Evolutionary conservation across 2,888 invertebrate genomes (phyloP).

Genomic region (Cotesia congregata): DNA sequence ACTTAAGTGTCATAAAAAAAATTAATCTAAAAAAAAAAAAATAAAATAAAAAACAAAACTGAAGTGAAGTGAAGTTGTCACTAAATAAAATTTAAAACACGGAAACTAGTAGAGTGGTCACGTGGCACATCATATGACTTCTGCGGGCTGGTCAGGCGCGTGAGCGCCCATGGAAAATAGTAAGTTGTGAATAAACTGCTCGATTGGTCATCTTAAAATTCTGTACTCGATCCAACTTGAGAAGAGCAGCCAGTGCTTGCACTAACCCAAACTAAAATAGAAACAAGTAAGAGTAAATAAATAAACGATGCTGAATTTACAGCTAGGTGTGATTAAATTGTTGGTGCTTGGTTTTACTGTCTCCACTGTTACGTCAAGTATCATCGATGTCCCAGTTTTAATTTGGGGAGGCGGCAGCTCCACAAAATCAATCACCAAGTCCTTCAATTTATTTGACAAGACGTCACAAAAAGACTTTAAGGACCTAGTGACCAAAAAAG

Average conservation of each 20-base stretch:
- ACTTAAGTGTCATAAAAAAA: too few relatives aligned
- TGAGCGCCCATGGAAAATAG: constrained; percentile 31
- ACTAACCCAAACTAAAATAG: not conserved
- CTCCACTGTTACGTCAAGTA: constrained; percentile 39
- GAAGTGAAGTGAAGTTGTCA: not conserved
- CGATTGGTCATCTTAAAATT: constrained; percentile 29
- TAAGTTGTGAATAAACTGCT: not conserved
- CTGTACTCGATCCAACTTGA: not conserved
- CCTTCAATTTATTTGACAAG: constrained; percentile 61
- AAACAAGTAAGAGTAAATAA: constrained; percentile 26
- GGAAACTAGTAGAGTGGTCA: constrained; percentile 36
- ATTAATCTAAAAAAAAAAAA: not conserved
- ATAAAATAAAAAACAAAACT: not conserved
- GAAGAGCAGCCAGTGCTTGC: not conserved
- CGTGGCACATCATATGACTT: constrained; percentile 56
- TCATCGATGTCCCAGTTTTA: constrained; percentile 73
- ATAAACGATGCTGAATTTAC: constrained; percentile 45
- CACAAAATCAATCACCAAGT: constrained; percentile 33
- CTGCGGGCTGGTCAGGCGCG: constrained; percentile 58
- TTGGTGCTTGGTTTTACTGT: constrained; percentile 45
- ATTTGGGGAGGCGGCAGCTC: constrained; percentile 73
- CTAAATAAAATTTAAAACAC: constrained; percentile 5
- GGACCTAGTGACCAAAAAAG: constrained; percentile 65
- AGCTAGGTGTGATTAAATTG: constrained; percentile 40
- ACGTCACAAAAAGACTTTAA: constrained; percentile 68